A percentile compares a stretch with the other conserved stretches of the same genome.
These are phyloP conservation scores for Aix galericulata DNA, from an alignment of 2,113 vertebrate species.

Conservation along the genomic window DNA sequence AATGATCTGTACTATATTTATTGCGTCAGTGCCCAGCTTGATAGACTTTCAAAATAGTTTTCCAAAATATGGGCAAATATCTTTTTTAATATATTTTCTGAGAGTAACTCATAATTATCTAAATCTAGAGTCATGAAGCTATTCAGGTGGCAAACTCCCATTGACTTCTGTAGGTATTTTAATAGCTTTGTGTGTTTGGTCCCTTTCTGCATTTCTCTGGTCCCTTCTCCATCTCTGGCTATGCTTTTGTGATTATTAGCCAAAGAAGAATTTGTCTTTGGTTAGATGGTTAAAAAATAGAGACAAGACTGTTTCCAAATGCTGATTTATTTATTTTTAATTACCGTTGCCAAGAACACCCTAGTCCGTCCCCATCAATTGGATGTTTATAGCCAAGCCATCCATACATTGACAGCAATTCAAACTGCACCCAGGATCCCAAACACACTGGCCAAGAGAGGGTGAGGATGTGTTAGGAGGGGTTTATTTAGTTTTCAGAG, in stretches of 20 bases:
- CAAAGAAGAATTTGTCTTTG: not conserved
- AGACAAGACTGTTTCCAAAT: not conserved
- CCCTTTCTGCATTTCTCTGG: not conserved
- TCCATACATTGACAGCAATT: not conserved
- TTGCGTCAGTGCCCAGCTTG: not conserved
- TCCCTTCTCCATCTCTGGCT: not conserved
- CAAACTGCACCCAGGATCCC: not conserved
- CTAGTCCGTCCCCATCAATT: not conserved
- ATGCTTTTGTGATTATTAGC: not conserved
- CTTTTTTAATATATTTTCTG: not conserved
- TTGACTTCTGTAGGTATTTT: not conserved
- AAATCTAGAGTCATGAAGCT: not conserved
- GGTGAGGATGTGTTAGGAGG: not conserved
- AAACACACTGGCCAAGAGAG: too few species aligned
- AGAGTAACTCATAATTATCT: not conserved
- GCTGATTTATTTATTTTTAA: not conserved
- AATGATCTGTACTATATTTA: not conserved
- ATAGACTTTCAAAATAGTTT: not conserved
- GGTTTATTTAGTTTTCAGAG: not conserved
- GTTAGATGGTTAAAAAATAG: not conserved
- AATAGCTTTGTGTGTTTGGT: not conserved
- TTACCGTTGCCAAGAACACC: not conserved
- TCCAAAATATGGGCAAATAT: not conserved
- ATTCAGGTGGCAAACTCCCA: not conserved
- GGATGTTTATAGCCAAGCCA: not conserved